Percentiles rank a stretch among this genome's conserved stretches.
These are phyloP conservation scores for Caenorhabditis doughertyi DNA, from an alignment of 2,888 invertebrate species.

Conservation along the genomic window DNA sequence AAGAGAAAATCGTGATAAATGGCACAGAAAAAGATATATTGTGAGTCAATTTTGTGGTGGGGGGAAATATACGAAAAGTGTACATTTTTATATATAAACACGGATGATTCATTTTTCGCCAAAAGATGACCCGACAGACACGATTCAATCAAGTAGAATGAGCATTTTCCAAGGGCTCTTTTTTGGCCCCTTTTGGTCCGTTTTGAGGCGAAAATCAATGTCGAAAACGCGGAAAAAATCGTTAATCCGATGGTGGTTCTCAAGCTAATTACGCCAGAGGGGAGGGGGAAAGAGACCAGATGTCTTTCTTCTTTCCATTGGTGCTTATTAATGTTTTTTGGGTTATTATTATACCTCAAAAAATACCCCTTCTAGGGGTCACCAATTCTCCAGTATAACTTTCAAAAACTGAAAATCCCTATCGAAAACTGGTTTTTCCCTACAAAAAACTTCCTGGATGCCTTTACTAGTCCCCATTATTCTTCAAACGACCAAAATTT, in stretches of 20 bases:
- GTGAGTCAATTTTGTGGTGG: constrained; percentile 11
- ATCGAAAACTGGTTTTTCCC: too few relatives aligned
- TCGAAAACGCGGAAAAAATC: background rate
- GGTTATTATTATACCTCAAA: too few relatives aligned
- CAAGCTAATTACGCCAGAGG: constrained; percentile 45
- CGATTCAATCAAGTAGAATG: constrained; percentile 22
- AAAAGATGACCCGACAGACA: constrained; percentile 26
- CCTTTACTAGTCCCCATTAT: too few relatives aligned
- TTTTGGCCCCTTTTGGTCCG: too few relatives aligned
- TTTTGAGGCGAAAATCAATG: background rate
- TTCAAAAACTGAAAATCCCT: background rate
- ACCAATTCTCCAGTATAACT: too few relatives aligned
- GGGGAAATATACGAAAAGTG: constrained; percentile 5
- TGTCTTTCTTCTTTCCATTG: constrained; percentile 45
- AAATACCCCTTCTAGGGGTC: too few relatives aligned
- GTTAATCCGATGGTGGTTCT: constrained; percentile 21
- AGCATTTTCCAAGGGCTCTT: too few relatives aligned
- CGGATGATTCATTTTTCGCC: constrained; percentile 1
- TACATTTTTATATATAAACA: background rate
- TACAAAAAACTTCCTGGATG: too few relatives aligned
- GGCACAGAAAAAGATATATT: constrained; percentile 3
- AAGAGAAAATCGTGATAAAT: background rate
- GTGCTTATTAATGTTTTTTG: constrained; percentile 57
- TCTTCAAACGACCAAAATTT: constrained; percentile 7
- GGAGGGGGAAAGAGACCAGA: constrained; percentile 13